Evolutionary conservation across 2,888 invertebrate genomes (phyloP).

Genomic region (Periphyllus acericola): DNA sequence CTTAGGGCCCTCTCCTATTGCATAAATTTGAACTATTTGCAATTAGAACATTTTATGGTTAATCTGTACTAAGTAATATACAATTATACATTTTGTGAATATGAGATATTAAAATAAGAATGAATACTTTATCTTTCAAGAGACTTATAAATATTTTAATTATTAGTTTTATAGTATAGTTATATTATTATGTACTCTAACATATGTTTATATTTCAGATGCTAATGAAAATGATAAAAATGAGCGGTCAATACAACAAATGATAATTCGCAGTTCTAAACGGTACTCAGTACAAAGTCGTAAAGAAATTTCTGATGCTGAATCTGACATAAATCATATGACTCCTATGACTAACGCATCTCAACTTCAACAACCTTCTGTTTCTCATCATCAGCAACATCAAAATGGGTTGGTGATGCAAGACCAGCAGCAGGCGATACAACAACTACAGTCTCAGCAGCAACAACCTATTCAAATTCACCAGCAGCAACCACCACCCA

Average conservation of each 20-base stretch:
- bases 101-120: too few relatives aligned
- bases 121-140: too few relatives aligned
- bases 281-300: constrained; percentile 77
- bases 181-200: too few relatives aligned
- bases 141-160: too few relatives aligned
- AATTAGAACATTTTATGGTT: too few relatives aligned
- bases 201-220: background rate
- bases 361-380: constrained; percentile 49
- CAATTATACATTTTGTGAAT: too few relatives aligned
- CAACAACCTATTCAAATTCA: constrained; percentile 24
- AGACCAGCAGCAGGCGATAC: constrained; percentile 22
- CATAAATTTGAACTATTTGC: too few relatives aligned
- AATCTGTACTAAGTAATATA: too few relatives aligned
- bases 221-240: constrained; percentile 18
- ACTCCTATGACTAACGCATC: background rate
- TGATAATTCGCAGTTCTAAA: constrained; percentile 69
- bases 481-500: constrained; percentile 1
- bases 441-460: constrained; percentile 45
- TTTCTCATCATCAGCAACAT: constrained; percentile 22
- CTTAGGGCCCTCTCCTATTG: too few relatives aligned
- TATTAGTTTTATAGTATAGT: too few relatives aligned
- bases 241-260: background rate
- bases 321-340: constrained; percentile 25
- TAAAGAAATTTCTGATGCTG: constrained; percentile 67
- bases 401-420: constrained; percentile 21